Conservation (phyloP, 1,140 invertebrate species). For the Belonocnema kinseyi region DNA sequence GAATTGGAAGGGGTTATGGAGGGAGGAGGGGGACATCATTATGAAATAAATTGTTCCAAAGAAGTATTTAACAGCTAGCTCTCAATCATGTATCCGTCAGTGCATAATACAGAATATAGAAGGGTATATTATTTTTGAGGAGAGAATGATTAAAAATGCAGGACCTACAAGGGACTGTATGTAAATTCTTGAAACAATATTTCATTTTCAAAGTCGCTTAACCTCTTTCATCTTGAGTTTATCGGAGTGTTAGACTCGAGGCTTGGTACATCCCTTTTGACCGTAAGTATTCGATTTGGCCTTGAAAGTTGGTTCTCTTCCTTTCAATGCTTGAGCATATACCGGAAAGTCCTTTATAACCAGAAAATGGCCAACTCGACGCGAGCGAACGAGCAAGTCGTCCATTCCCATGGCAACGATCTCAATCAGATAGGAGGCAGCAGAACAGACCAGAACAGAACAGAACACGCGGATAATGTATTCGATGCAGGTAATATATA, state of each 20-base stretch:
- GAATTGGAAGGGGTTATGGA: too few relatives aligned
- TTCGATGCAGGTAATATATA: slow-evolving; percentile 74
- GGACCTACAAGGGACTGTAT: not conserved
- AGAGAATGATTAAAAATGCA: not conserved
- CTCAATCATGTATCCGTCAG: too few relatives aligned
- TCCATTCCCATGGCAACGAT: slow-evolving; percentile 71
- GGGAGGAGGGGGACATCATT: too few relatives aligned
- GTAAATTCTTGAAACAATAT: not conserved
- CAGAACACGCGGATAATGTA: slow-evolving; percentile 67
- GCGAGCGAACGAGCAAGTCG: slow-evolving; percentile 60
- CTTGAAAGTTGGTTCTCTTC: slow-evolving; percentile 15
- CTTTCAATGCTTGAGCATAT: slow-evolving; percentile 12
- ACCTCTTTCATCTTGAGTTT: slow-evolving; percentile 7
- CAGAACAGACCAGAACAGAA: slow-evolving; percentile 56
- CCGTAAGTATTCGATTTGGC: slow-evolving; percentile 10
- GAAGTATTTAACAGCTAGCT: too few relatives aligned
- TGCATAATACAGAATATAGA: not conserved
- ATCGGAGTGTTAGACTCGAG: not conserved
- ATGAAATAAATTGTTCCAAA: too few relatives aligned
- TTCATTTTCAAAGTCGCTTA: not conserved
- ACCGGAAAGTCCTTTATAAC: slow-evolving; percentile 27
- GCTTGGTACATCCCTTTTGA: not conserved
- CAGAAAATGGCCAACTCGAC: slow-evolving; percentile 48
- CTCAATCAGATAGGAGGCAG: slow-evolving; percentile 68
- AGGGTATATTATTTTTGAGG: not conserved